Conservation (phyloP, 2,113 vertebrate species). For the Dendrocopos noguchii region DNA sequence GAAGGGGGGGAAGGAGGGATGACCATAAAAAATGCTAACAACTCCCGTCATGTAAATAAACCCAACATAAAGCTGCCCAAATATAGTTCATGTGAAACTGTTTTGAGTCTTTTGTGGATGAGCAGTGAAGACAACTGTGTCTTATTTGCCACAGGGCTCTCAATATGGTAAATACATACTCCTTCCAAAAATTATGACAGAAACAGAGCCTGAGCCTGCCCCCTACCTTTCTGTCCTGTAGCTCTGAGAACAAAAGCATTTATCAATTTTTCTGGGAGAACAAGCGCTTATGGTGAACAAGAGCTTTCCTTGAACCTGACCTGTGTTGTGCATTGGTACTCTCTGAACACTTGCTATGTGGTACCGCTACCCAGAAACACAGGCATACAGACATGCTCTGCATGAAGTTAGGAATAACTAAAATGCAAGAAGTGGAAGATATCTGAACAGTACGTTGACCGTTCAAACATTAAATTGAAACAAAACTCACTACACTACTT, state of each 20-base stretch:
- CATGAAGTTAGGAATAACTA: background rate
- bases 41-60: background rate
- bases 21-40: background rate
- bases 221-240: background rate
- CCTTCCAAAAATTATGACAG: background rate
- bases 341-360: background rate
- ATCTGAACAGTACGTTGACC: background rate
- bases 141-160: background rate
- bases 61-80: background rate
- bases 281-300: rapidly evolving
- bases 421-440: background rate
- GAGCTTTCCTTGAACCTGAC: background rate
- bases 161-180: background rate
- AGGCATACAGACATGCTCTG: background rate
- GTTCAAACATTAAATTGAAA: background rate
- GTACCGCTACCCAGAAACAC: background rate
- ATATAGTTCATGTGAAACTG: background rate
- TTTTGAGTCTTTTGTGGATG: background rate
- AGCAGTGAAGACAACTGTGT: background rate
- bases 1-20: background rate
- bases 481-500: background rate
- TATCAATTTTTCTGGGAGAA: background rate
- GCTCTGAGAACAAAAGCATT: background rate
- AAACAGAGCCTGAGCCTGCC: background rate
- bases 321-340: background rate